These are phyloP conservation scores for Conus ventricosus DNA, from an alignment of 1,140 invertebrate genomes.

Conservation along the genomic window DNA sequence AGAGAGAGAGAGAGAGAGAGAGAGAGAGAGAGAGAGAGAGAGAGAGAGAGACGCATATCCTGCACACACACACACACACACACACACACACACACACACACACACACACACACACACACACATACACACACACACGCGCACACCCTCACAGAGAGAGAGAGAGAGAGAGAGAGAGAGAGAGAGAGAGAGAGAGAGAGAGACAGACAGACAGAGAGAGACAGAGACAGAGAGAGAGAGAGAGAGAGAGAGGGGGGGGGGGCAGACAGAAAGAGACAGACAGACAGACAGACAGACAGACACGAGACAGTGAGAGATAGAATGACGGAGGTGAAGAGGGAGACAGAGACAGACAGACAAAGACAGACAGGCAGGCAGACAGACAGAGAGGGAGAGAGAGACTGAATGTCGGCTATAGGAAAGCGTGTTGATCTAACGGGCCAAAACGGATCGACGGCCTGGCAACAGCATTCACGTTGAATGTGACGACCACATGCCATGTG, in stretches of 20 bases:
- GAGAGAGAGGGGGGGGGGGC: no score
- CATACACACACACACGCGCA: no score
- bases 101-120: no score
- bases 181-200: not conserved
- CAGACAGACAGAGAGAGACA: not conserved
- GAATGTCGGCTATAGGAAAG: no score
- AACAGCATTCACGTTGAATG: no score
- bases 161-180: conserved; percentile 25
- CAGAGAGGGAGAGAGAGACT: no score
- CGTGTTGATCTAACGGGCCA: no score
- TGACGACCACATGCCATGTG: no score
- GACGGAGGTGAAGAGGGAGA: not conserved
- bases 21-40: not conserved
- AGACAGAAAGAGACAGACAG: conserved; percentile 8
- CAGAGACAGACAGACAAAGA: conserved; percentile 4
- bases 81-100: no score
- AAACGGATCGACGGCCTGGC: no score
- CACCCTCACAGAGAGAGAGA: conserved; percentile 7
- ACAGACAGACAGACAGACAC: conserved; percentile 5
- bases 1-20: conserved; percentile 25
- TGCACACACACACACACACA: conserved; percentile 5
- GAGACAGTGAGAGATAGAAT: not conserved
- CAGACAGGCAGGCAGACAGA: not conserved
- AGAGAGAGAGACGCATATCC: not conserved
- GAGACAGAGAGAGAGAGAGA: conserved; percentile 22